phyloP scores from a whole-genome alignment of 1,140 invertebrate genomes.

The Theocolax elegans region DNA sequence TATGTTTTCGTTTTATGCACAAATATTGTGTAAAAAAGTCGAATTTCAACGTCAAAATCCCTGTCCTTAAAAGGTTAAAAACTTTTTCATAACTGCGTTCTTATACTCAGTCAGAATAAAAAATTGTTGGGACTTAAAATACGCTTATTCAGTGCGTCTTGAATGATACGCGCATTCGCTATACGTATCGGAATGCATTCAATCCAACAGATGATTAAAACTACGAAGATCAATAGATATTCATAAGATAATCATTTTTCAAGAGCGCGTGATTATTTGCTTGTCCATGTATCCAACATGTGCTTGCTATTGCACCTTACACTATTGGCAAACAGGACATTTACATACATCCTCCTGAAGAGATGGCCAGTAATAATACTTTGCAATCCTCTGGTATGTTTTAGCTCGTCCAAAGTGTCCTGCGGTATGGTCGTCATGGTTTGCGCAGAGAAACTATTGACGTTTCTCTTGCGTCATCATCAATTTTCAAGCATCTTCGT shows the following conservation, averaged over 20 bases:
- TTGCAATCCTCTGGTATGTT: slow-evolving; percentile 33
- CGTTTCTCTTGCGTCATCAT: slow-evolving; percentile 11
- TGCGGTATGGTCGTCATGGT: slow-evolving; percentile 35
- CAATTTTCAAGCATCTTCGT: slow-evolving; percentile 37
- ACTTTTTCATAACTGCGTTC: too few relatives aligned
- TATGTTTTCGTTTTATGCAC: too few relatives aligned
- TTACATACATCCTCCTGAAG: slow-evolving; percentile 44
- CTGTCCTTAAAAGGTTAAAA: too few relatives aligned
- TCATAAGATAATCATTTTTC: slow-evolving; percentile 41
- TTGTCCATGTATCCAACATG: slow-evolving; percentile 22
- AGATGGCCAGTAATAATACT: slow-evolving; percentile 51
- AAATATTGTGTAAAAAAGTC: too few relatives aligned
- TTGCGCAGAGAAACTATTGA: neutral
- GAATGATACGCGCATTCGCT: neutral
- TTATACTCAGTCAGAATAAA: too few relatives aligned
- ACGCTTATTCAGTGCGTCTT: too few relatives aligned
- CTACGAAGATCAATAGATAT: slow-evolving; percentile 40
- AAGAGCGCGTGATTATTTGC: slow-evolving; percentile 31
- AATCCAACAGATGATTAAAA: slow-evolving; percentile 42
- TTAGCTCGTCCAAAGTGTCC: slow-evolving; percentile 45
- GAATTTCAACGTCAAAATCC: too few relatives aligned
- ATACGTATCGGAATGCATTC: slow-evolving; percentile 29
- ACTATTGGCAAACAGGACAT: slow-evolving; percentile 34
- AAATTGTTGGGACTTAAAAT: too few relatives aligned
- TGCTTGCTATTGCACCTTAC: slow-evolving; percentile 1